phyloP scores from a whole-genome alignment of 1,140 invertebrate genomes.

The Geopemphigus sp. region DNA sequence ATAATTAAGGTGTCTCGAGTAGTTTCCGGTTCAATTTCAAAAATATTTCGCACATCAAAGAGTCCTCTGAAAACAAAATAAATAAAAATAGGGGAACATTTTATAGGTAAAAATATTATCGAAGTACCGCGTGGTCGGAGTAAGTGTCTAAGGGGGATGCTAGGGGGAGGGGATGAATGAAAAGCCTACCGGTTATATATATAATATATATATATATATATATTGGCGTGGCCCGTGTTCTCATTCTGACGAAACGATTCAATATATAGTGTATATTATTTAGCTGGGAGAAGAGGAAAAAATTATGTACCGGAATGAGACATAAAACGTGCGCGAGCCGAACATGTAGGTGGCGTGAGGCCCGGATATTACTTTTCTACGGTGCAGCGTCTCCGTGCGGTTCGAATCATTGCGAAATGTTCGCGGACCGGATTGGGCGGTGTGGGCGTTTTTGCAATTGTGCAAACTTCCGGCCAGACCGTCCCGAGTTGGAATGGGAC shows the following conservation, averaged over 20 bases:
- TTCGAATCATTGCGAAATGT: conserved; percentile 23
- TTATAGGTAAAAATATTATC: no score
- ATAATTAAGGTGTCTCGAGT: neutral
- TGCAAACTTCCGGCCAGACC: neutral
- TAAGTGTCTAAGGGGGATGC: no score
- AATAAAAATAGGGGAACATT: no score
- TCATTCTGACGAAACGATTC: no score
- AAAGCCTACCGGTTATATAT: no score
- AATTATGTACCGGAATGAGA: conserved; percentile 45
- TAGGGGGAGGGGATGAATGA: no score
- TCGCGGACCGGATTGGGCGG: neutral
- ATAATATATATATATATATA: no score
- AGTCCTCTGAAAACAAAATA: no score
- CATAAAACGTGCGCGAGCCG: neutral
- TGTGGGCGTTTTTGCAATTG: neutral
- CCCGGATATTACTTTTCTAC: conserved; percentile 46
- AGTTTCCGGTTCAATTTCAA: conserved; percentile 6
- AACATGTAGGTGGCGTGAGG: neutral
- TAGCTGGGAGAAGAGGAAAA: conserved; percentile 23
- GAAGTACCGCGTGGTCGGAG: no score
- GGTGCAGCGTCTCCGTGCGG: neutral
- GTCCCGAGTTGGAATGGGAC: no score
- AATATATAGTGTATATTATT: conserved; percentile 45
- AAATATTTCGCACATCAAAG: no score
- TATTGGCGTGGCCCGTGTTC: no score